Evolutionary conservation across 2,113 vertebrate genomes (phyloP).

Genomic region (Eleginops maclovinus): DNA sequence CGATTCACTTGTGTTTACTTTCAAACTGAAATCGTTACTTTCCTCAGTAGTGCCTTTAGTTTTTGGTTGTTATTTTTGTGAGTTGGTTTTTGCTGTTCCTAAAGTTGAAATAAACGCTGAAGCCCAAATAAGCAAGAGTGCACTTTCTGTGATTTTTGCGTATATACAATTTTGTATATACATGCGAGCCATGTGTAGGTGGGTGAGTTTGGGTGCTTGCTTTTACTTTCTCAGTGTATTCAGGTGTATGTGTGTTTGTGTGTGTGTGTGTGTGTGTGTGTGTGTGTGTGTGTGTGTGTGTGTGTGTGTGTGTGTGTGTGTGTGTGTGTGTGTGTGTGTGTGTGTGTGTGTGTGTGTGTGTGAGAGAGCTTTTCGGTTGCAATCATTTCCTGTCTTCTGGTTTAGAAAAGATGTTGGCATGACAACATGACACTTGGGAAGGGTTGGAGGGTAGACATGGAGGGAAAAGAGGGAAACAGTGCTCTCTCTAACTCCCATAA

Average conservation of each 20-base stretch:
- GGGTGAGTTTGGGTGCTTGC: too few relatives aligned
- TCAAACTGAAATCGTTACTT: neutral
- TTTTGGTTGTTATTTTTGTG: neutral
- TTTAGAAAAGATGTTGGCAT: conserved; percentile 67
- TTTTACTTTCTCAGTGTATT: too few relatives aligned
- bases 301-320: conserved; percentile 5
- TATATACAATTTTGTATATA: too few relatives aligned
- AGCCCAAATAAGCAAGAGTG: neutral
- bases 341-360: neutral
- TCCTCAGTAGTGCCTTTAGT: neutral
- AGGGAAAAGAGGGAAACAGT: conserved; percentile 47
- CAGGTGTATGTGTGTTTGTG: conserved; percentile 2
- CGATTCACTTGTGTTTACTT: neutral
- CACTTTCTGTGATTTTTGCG: too few relatives aligned
- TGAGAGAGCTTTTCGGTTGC: conserved; percentile 44
- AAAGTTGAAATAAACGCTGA: neutral
- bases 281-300: neutral
- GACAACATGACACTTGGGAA: conserved; percentile 72
- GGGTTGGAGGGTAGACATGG: conserved; percentile 52
- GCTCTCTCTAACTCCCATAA: conserved; percentile 43
- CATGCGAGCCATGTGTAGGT: too few relatives aligned
- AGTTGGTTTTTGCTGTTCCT: neutral
- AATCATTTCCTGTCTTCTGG: conserved; percentile 62
- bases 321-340: neutral
- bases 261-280: neutral